These are phyloP conservation scores for Lasioglossum zephyrum DNA, from an alignment of 2,888 invertebrate genomes.

Conservation along the genomic window DNA sequence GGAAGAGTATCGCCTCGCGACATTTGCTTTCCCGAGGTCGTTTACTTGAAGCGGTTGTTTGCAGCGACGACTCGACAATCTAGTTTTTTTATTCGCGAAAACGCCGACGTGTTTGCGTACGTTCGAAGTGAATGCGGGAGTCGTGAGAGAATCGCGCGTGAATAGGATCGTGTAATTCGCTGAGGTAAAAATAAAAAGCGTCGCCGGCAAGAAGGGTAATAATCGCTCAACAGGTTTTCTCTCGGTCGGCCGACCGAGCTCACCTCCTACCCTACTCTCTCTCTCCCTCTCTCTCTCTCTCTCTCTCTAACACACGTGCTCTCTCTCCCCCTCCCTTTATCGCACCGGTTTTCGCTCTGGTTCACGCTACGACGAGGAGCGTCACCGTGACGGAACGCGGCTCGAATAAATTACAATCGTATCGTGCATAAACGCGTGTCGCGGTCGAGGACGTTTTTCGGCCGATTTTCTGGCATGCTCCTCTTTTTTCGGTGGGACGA, in stretches of 20 bases:
- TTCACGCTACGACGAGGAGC: background rate
- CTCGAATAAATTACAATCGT: constrained; percentile 65
- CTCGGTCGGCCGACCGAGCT: constrained; percentile 33
- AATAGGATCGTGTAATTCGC: constrained; percentile 9
- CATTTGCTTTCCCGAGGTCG: background rate
- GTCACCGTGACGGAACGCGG: constrained; percentile 47
- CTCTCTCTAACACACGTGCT: background rate
- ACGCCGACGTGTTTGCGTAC: background rate
- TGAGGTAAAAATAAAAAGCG: constrained; percentile 17
- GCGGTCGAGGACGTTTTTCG: constrained; percentile 43
- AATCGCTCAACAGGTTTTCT: constrained; percentile 69
- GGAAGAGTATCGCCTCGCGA: background rate
- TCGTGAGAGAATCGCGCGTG: background rate
- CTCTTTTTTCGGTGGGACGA: background rate
- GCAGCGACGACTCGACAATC: background rate
- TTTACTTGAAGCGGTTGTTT: background rate
- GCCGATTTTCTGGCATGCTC: background rate
- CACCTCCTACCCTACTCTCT: constrained; percentile 8
- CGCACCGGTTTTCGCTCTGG: constrained; percentile 7
- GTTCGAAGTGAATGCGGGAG: background rate
- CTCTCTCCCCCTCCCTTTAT: background rate
- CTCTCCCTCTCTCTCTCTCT: background rate
- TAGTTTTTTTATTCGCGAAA: background rate
- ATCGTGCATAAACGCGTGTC: constrained; percentile 29
- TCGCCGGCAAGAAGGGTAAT: constrained; percentile 41